Evolutionary conservation across 2,113 vertebrate species (phyloP).

Genomic region (Salvelinus namaycush): DNA sequence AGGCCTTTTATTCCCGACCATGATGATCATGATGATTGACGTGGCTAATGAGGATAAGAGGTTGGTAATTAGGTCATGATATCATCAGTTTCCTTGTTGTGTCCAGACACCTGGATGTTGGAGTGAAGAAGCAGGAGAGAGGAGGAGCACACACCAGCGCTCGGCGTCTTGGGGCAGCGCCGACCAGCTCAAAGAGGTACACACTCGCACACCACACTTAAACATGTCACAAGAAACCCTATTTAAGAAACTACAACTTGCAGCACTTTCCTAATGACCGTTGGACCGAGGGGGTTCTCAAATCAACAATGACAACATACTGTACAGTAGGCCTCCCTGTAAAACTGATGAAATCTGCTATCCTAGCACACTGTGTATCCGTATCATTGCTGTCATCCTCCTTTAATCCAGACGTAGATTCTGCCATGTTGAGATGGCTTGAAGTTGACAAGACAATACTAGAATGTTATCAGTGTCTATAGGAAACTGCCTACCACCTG

Average conservation of each 20-base stretch:
- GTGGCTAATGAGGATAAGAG: background rate
- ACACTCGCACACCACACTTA: background rate
- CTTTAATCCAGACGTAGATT: background rate
- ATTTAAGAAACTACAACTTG: background rate
- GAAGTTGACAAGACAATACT: background rate
- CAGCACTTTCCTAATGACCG: background rate
- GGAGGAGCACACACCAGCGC: conserved; percentile 82
- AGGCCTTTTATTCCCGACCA: background rate
- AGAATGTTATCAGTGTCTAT: background rate
- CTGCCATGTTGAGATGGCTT: background rate
- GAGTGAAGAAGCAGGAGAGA: conserved; percentile 80
- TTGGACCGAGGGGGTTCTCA: background rate
- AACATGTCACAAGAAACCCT: background rate
- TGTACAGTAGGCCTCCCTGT: background rate
- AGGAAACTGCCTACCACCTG: background rate
- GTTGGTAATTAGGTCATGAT: background rate
- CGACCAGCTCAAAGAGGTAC: conserved; percentile 90
- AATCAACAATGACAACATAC: background rate
- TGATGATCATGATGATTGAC: background rate
- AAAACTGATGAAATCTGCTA: background rate
- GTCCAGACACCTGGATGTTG: conserved; percentile 89
- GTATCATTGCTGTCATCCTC: background rate
- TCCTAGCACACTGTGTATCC: background rate
- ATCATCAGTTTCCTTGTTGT: conserved; percentile 19
- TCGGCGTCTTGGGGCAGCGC: conserved; percentile 90